Conservation (phyloP, 2,113 vertebrate species). For the Antechinus stuartii region DNA sequence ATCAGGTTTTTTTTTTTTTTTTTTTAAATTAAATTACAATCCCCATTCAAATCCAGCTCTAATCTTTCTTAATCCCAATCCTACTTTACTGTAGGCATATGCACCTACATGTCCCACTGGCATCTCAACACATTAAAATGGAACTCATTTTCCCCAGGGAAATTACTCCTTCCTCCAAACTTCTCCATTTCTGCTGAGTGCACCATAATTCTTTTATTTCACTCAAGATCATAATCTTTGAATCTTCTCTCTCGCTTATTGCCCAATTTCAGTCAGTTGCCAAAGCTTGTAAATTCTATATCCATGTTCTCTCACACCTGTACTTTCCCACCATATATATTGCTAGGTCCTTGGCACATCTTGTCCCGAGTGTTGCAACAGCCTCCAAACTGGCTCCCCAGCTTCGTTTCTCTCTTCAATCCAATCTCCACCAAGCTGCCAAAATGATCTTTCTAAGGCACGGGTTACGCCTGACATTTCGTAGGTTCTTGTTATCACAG, state of each 20-base stretch:
- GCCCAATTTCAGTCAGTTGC: not conserved
- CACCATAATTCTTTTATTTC: not conserved
- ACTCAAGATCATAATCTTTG: not conserved
- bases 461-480: not conserved
- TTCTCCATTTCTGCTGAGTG: not conserved
- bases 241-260: not conserved
- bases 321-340: not conserved
- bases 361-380: not conserved
- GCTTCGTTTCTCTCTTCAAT: too few relatives aligned
- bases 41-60: not conserved
- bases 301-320: not conserved
- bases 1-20: not conserved
- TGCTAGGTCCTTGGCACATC: not conserved
- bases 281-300: not conserved
- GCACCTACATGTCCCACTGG: not conserved
- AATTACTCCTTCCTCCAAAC: not conserved
- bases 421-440: not conserved
- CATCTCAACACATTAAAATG: not conserved
- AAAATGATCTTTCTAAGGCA: not conserved
- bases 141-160: not conserved
- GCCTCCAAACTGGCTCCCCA: not conserved
- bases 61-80: not conserved
- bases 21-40: not conserved
- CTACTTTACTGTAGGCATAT: not conserved
- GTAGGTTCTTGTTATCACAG: not conserved